phyloP scores from a whole-genome alignment of 1,140 invertebrate species.

The Phocides pigmalion region DNA sequence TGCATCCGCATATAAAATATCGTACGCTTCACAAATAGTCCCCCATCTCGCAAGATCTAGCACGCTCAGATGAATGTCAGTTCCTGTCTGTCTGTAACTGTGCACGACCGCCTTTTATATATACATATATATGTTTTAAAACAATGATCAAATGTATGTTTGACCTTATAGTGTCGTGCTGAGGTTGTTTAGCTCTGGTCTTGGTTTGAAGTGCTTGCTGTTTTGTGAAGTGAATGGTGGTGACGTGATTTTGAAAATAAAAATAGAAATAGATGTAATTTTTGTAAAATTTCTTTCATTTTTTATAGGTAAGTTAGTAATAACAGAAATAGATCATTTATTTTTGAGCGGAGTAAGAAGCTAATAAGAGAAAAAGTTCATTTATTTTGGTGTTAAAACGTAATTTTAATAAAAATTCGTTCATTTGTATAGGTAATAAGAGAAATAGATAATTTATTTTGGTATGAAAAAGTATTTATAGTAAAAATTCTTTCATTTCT shows the following conservation, averaged over 20 bases:
- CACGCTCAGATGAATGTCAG: slow-evolving; percentile 22
- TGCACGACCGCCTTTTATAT: slow-evolving; percentile 9
- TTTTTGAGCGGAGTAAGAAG: no score
- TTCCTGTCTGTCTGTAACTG: slow-evolving; percentile 17
- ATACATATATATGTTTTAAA: background rate
- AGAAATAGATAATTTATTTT: no score
- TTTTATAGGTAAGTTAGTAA: no score
- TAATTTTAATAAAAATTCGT: no score
- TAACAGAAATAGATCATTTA: no score
- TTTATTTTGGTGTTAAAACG: no score
- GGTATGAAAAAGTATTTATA: no score
- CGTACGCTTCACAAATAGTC: slow-evolving; percentile 7
- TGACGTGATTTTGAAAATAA: background rate
- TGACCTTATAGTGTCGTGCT: background rate
- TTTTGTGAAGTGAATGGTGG: background rate
- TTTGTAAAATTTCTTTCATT: no score
- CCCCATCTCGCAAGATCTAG: slow-evolving; percentile 20
- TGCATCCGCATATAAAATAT: no score
- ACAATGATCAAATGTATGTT: background rate
- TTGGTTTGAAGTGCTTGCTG: background rate
- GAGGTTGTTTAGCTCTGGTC: background rate
- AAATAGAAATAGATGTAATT: background rate
- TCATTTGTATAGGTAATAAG: no score
- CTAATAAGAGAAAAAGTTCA: no score
- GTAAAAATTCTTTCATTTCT: no score